Percentiles rank a stretch among this genome's conserved stretches.
Conservation (phyloP, 1,140 invertebrate species). For the Achroia grisella region DNA sequence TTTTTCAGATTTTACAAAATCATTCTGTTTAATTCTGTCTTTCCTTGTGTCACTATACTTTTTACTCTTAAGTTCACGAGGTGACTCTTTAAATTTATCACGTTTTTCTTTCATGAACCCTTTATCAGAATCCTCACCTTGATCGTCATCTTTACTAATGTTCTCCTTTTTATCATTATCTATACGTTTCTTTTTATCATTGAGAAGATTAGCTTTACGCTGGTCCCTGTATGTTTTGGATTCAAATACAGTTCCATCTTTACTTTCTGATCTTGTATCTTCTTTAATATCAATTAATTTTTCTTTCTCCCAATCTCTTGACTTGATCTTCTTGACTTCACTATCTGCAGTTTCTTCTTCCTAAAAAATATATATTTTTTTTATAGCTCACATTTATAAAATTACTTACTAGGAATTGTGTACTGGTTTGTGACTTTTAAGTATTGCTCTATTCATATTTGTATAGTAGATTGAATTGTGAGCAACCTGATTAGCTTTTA, state of each 20-base stretch:
- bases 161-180: conserved; percentile 48
- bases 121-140: conserved; percentile 36
- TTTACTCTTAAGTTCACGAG: conserved; percentile 63
- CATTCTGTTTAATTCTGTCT: conserved; percentile 52
- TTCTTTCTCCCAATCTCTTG: conserved; percentile 65
- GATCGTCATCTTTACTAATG: conserved; percentile 42
- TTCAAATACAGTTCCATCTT: conserved; percentile 52
- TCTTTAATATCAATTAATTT: conserved; percentile 59
- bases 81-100: conserved; percentile 56
- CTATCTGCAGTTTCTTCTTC: conserved; percentile 59
- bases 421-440: too few relatives aligned
- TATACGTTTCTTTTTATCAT: conserved; percentile 58
- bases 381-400: too few relatives aligned
- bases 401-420: too few relatives aligned
- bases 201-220: conserved; percentile 35
- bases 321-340: conserved; percentile 69
- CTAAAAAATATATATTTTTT: conserved; percentile 24
- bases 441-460: too few relatives aligned
- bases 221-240: conserved; percentile 59
- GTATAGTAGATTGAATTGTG: too few relatives aligned
- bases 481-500: too few relatives aligned
- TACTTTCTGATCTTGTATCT: conserved; percentile 53
- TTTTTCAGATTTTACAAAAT: conserved; percentile 48
- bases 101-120: conserved; percentile 49
- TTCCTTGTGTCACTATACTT: conserved; percentile 69